Evolutionary conservation across 64 coral and sea anemone genomes (phyloP).

Genomic region (Stichodactyla helianthus): DNA sequence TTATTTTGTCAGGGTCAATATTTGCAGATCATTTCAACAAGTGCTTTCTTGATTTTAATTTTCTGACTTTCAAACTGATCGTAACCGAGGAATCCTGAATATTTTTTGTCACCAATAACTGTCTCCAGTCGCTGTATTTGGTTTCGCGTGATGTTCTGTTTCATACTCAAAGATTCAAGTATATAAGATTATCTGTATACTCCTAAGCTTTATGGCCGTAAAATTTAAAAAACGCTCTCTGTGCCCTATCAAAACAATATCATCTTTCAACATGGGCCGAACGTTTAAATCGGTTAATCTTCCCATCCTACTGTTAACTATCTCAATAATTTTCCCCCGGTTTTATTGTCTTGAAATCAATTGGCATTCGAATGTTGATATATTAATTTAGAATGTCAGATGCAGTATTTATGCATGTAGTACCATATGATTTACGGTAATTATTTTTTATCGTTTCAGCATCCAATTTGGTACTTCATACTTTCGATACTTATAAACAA

Average conservation of each 20-base stretch:
- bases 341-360: not conserved
- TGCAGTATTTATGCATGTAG: too few relatives aligned
- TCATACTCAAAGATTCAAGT: too few relatives aligned
- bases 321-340: too few relatives aligned
- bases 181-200: not conserved
- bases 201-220: not conserved
- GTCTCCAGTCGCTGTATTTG: not conserved
- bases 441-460: not conserved
- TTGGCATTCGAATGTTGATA: not conserved
- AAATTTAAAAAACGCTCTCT: conserved; percentile 1
- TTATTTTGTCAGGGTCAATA: not conserved
- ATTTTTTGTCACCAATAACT: not conserved
- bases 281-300: not conserved
- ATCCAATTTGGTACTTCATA: not conserved
- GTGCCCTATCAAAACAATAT: not conserved
- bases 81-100: not conserved
- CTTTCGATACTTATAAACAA: not conserved
- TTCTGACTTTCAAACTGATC: not conserved
- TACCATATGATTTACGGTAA: too few relatives aligned
- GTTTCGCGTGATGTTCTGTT: not conserved
- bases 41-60: not conserved
- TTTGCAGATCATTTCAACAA: conserved; percentile 11
- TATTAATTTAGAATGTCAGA: not conserved
- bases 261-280: conserved; percentile 3
- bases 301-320: not conserved